phyloP scores from a whole-genome alignment of 1,140 invertebrate genomes.

The Trichonephila clavata region DNA sequence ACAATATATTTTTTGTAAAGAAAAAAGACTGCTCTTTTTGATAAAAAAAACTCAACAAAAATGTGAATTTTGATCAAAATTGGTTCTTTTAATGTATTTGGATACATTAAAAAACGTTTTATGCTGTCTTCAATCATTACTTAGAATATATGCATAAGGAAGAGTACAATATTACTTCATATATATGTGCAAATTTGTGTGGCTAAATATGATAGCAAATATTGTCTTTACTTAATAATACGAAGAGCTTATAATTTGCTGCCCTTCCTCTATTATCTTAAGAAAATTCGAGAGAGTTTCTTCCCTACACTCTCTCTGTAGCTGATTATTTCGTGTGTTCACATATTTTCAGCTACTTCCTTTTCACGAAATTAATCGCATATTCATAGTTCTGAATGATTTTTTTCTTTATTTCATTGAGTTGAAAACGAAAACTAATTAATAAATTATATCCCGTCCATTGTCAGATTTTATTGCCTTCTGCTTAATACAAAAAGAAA shows the following conservation, averaged over 20 bases:
- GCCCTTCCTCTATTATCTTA: no score
- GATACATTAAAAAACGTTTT: no score
- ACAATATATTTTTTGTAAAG: no score
- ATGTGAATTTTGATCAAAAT: no score
- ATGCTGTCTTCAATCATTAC: background rate
- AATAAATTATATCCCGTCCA: conserved; percentile 69
- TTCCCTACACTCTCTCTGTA: background rate
- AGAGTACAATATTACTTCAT: background rate
- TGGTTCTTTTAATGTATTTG: no score
- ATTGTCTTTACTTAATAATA: background rate
- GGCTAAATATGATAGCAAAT: background rate
- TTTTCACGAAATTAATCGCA: conserved; percentile 72
- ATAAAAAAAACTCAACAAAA: no score
- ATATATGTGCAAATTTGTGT: background rate
- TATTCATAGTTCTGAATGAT: conserved; percentile 57
- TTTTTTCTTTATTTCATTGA: conserved; percentile 57
- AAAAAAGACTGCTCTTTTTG: no score
- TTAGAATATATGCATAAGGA: background rate
- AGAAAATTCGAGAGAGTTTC: background rate
- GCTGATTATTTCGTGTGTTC: background rate
- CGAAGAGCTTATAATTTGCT: background rate
- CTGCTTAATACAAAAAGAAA: conserved; percentile 5
- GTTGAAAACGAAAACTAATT: conserved; percentile 66
- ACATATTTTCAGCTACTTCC: conserved; percentile 42
- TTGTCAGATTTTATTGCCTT: conserved; percentile 71